These are phyloP conservation scores for Machaerirhynchus nigripectus DNA, from an alignment of 2,113 vertebrate species.

Conservation along the genomic window DNA sequence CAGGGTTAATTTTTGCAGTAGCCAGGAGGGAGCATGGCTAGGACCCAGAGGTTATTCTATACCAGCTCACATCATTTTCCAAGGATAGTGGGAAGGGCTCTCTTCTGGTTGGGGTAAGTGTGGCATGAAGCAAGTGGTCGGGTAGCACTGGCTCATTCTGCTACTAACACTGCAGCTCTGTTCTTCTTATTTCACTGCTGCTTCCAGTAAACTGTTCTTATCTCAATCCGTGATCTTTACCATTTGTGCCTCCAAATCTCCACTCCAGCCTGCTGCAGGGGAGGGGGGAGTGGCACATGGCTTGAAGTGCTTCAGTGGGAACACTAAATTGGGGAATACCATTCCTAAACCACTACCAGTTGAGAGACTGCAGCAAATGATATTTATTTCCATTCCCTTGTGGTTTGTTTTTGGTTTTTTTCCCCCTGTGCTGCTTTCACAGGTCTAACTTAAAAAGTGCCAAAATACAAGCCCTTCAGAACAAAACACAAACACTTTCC, in stretches of 20 bases:
- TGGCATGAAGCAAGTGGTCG: rapidly evolving
- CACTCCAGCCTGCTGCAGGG: background rate
- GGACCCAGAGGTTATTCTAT: background rate
- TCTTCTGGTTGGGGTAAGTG: background rate
- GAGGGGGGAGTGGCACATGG: background rate
- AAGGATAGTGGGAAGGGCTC: background rate
- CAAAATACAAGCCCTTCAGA: background rate
- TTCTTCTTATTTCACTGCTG: background rate
- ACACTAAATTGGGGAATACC: background rate
- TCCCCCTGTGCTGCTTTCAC: background rate
- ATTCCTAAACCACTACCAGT: background rate
- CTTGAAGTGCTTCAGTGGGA: background rate
- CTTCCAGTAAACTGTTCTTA: background rate
- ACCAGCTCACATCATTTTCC: background rate
- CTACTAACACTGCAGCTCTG: background rate
- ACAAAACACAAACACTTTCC: background rate
- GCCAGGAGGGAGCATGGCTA: background rate
- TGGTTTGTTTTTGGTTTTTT: background rate
- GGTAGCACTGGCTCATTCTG: background rate
- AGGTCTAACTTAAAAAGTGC: background rate
- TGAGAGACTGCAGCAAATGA: background rate
- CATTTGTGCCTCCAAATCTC: background rate
- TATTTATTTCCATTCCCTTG: background rate
- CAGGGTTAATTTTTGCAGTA: background rate
- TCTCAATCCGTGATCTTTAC: background rate